Percentiles rank a stretch among this genome's conserved stretches.
phyloP scores from a whole-genome alignment of 1,140 invertebrate genomes.

The Microplitis mediator region DNA sequence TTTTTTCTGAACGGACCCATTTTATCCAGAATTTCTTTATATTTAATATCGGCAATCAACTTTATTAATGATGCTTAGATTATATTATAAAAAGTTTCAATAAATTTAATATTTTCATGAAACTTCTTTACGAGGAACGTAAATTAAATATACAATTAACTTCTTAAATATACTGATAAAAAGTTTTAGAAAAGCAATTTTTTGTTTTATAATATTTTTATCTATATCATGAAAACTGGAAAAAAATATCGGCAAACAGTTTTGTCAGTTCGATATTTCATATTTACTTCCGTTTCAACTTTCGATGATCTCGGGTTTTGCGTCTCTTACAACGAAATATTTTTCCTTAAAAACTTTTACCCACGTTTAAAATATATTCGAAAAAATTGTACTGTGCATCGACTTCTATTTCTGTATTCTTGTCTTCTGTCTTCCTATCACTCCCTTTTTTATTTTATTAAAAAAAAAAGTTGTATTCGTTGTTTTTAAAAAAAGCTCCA shows the following conservation, averaged over 20 bases:
- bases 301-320: not conserved
- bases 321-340: slow-evolving; percentile 4
- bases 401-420: not conserved
- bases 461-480: not conserved
- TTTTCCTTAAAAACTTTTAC: slow-evolving; percentile 19
- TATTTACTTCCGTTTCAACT: not conserved
- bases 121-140: too few relatives aligned
- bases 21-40: too few relatives aligned
- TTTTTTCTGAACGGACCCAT: too few relatives aligned
- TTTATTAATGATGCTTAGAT: too few relatives aligned
- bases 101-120: too few relatives aligned
- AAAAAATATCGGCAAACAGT: slow-evolving; percentile 11
- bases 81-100: too few relatives aligned
- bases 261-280: not conserved
- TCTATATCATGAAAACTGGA: not conserved
- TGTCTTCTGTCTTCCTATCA: not conserved
- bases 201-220: too few relatives aligned
- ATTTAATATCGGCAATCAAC: too few relatives aligned
- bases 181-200: too few relatives aligned
- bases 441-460: not conserved
- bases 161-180: too few relatives aligned
- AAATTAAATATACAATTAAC: too few relatives aligned
- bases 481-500: not conserved
- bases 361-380: slow-evolving; percentile 21
- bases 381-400: slow-evolving; percentile 20